These are phyloP conservation scores for Molorchus minor DNA, from an alignment of 2,888 invertebrate species.

Conservation along the genomic window DNA sequence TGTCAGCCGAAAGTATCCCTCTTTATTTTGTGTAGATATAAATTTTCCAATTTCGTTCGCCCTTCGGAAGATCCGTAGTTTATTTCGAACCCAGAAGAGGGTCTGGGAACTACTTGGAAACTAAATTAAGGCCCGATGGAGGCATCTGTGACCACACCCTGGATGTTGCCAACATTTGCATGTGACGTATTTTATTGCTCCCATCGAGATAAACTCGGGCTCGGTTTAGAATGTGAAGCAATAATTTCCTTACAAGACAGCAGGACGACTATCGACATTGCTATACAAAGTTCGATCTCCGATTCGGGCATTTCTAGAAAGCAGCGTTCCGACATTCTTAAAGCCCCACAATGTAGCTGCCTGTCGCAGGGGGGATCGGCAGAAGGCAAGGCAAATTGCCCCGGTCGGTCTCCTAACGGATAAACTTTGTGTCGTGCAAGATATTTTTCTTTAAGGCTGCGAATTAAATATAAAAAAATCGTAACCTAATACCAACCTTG, in stretches of 20 bases:
- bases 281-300: slow-evolving; percentile 23
- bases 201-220: slow-evolving; percentile 52
- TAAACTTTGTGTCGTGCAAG: not conserved
- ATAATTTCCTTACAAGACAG: slow-evolving; percentile 26
- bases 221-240: slow-evolving; percentile 40
- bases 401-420: slow-evolving; percentile 5
- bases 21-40: slow-evolving; percentile 59
- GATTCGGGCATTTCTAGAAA: slow-evolving; percentile 22
- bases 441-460: too few relatives aligned
- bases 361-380: slow-evolving; percentile 2
- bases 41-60: slow-evolving; percentile 62
- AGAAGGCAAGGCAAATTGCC: slow-evolving; percentile 12
- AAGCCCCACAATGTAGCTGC: slow-evolving; percentile 11
- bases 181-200: slow-evolving; percentile 65
- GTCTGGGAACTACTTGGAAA: slow-evolving; percentile 62
- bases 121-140: slow-evolving; percentile 63
- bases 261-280: slow-evolving; percentile 30
- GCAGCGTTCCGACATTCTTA: slow-evolving; percentile 15
- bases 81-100: slow-evolving; percentile 53
- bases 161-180: slow-evolving; percentile 63
- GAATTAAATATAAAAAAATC: too few relatives aligned
- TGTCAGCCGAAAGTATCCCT: slow-evolving; percentile 53
- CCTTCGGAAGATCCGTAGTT: slow-evolving; percentile 57
- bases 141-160: slow-evolving; percentile 65
- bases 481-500: too few relatives aligned